These are phyloP conservation scores for Triplophysa dalaica DNA, from an alignment of 2,113 vertebrate genomes.

Conservation along the genomic window DNA sequence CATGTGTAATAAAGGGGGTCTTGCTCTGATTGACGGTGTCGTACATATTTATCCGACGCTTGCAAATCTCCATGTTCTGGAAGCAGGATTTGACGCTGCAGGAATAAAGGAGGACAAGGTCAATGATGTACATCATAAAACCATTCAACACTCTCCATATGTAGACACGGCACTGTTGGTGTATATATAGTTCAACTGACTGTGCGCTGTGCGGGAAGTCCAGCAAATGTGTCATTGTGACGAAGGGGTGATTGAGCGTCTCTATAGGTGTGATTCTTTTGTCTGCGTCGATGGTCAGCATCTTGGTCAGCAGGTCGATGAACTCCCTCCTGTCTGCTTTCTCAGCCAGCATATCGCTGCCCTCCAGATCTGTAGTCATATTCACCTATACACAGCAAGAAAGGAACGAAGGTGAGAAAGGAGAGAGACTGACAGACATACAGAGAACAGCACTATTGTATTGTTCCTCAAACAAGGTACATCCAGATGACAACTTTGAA, in stretches of 20 bases:
- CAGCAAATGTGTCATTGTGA: slow-evolving; percentile 95
- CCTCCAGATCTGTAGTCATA: slow-evolving; percentile 94
- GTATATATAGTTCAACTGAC: slow-evolving; percentile 71
- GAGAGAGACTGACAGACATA: not conserved
- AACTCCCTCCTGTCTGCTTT: slow-evolving; percentile 97
- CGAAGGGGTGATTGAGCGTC: slow-evolving; percentile 96
- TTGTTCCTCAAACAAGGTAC: no score
- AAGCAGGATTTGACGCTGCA: slow-evolving; percentile 98
- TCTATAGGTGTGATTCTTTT: slow-evolving; percentile 98
- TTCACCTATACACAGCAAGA: slow-evolving; percentile 82
- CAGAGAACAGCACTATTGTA: no score
- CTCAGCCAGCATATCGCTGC: slow-evolving; percentile 95
- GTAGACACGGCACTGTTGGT: not conserved
- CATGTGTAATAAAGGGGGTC: slow-evolving; percentile 97
- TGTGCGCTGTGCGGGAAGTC: slow-evolving; percentile 98
- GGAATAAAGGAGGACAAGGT: slow-evolving; percentile 3
- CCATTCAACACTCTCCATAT: not conserved
- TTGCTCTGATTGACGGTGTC: slow-evolving; percentile 99
- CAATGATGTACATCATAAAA: slow-evolving; percentile 7
- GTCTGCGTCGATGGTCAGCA: slow-evolving; percentile 97
- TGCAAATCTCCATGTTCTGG: slow-evolving; percentile 99
- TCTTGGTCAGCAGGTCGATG: slow-evolving; percentile 97
- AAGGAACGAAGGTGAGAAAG: slow-evolving; percentile 31
- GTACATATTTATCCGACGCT: slow-evolving; percentile 94
- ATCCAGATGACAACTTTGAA: no score